These are phyloP conservation scores for Campylomormyrus numenius DNA, from an alignment of 2,113 vertebrate species.

Conservation along the genomic window DNA sequence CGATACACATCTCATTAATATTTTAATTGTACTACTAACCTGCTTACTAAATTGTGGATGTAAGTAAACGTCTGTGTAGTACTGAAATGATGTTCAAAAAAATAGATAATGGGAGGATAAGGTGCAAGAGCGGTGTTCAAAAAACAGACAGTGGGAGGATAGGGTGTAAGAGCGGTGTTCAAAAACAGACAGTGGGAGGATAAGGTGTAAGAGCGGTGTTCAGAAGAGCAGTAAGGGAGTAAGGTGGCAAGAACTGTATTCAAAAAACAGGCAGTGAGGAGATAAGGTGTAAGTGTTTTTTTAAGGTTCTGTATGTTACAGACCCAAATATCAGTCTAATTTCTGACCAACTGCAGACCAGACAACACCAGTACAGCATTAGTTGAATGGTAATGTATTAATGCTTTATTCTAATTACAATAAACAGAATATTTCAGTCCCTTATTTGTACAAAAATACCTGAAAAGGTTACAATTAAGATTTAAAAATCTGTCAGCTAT, in stretches of 20 bases:
- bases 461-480: slow-evolving; percentile 91
- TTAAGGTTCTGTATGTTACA: neutral
- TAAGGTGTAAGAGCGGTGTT: neutral
- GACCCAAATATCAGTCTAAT: neutral
- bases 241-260: no score
- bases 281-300: neutral
- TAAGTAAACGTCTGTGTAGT: neutral
- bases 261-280: neutral
- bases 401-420: slow-evolving; percentile 97
- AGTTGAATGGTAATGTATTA: slow-evolving; percentile 80
- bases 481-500: slow-evolving; percentile 83
- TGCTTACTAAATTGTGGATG: neutral
- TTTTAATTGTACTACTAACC: neutral
- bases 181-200: neutral
- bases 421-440: slow-evolving; percentile 94
- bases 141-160: no score
- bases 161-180: no score
- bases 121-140: no score
- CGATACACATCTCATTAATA: neutral
- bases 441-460: slow-evolving; percentile 99
- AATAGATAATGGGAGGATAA: no score
- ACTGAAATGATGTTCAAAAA: no score
- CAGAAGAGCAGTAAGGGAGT: no score
- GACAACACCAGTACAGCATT: slow-evolving; percentile 43
- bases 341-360: neutral